Conservation (phyloP, 2,888 invertebrate species). For the Bhutanitis thaidina region DNA sequence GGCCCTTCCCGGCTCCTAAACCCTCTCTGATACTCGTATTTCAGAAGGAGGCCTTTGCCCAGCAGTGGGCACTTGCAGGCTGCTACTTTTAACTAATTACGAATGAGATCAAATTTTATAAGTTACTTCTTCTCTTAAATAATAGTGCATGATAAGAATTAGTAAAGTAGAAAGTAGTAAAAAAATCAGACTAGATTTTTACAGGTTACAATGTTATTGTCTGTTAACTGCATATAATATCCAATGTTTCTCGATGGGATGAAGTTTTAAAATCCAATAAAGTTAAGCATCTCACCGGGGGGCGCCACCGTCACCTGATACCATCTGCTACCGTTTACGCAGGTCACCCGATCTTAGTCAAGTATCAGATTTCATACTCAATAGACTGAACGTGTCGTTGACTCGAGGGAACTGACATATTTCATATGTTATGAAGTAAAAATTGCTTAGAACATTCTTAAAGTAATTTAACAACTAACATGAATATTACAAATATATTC, state of each 20-base stretch:
- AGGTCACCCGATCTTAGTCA: slow-evolving; percentile 35
- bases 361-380: slow-evolving; percentile 59
- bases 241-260: slow-evolving; percentile 21
- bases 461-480: too few relatives aligned
- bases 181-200: too few relatives aligned
- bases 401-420: slow-evolving; percentile 37
- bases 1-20: too few relatives aligned
- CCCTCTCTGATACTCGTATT: too few relatives aligned
- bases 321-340: slow-evolving; percentile 64
- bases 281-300: slow-evolving; percentile 48
- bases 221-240: background rate
- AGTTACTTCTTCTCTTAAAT: too few relatives aligned
- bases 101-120: too few relatives aligned
- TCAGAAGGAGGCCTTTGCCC: too few relatives aligned
- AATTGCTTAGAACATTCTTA: background rate
- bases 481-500: too few relatives aligned
- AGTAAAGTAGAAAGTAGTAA: too few relatives aligned
- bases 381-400: slow-evolving; percentile 52
- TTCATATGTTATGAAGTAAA: slow-evolving; percentile 26
- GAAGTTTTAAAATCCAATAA: slow-evolving; percentile 32
- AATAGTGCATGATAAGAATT: too few relatives aligned
- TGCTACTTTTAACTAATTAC: too few relatives aligned
- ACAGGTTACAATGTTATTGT: background rate
- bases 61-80: too few relatives aligned
- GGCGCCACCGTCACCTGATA: slow-evolving; percentile 62